Base-by-base conservation (phyloP, 1,140 invertebrate species). In the Macrotrachela quadricornifera region DNA sequence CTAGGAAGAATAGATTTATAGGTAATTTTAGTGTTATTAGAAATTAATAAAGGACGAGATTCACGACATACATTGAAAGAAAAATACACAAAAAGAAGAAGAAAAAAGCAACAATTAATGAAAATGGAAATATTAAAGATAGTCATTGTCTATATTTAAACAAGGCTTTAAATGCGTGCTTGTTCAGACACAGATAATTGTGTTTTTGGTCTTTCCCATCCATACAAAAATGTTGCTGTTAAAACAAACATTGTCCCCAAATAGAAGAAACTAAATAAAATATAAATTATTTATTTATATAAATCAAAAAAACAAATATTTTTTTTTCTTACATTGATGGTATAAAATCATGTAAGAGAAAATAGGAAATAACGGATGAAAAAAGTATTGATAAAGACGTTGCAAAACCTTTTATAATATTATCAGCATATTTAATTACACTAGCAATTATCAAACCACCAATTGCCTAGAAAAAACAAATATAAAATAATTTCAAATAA, bases 401-500 rank as follows among this genome's bases (percentile, higher is more conserved):
- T 38, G 53, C 52, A 54, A 57, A 57, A n/a, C 56, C 53, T 51
- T 57, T 71, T 9, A 71, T 56, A 50, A 75, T 75, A 60, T 75
- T 75, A 58, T 75, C 73, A 12, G 73, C 73, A 59, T 75, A 75
- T 59, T 75, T 75, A 42, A 75, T 71, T 37, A 74, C 74, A 43
- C 71, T 61, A 0, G 73, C 72, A 14, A 74, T 69, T 10, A 72
- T 60, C 0, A 75, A 59, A 12, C 73, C 73, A 30, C 73, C 65
- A 51, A 71, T 46, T 1, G 68, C 65, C 61, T 70, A 59, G 10
- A 43, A 16, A 54, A 50, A 56, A 43, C 11, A 21, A 15, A 14
- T 30, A 41, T 12, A 40, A 40, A 16, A 49, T 11, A 54, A 16
- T 39, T 16, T 4, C 21, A 30, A 30, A 38, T 39, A 12, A 38